Evolutionary conservation across 2,888 invertebrate species (phyloP), one percentile per base, ranked within the genome.

Genomic region (Morpho achilles): DNA sequence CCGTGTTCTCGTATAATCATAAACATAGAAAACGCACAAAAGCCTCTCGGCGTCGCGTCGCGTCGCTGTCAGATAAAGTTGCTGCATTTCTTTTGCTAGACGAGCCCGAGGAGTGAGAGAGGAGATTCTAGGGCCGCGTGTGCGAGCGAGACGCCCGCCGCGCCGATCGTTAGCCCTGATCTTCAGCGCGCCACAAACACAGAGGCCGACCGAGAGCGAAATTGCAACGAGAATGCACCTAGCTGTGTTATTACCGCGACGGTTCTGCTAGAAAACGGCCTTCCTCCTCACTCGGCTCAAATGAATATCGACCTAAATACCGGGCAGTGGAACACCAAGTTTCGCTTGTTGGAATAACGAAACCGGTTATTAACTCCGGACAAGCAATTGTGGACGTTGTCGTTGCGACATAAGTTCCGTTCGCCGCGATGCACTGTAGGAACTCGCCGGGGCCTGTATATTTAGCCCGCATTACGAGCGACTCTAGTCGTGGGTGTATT

Each of bases 161-260:
- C 80, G 82, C 82, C 88, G 88, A 90, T 90, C 89, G 90, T 90
- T 90, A 90, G 90, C 90, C 89, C 88, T 90, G 90, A 90, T 90
- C 90, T 90, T 90, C 90, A 90, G 79, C 88, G 88, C 88, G 89
- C 89, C 86, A 90, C 90, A 90, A 89, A 90, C 90, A 90, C 84
- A 90, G 78, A 90, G 84, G 84, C 88, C 89, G 88, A 89, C 88
- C 87, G 90, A 90, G 90, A 90, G 90, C 87, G 90, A 90, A 89
- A 89, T 89, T 89, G 90, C 90, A 89, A 79, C 84, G 82, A 88
- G 87, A 88, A 89, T 89, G 89, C 89, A 89, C 87, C 89, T 89
- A 89, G 87, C 86, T 86, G 83, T 85, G 87, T 87, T 90, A 89
- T 89, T 88, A 87, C 81, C 79, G 74, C 70, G 75, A 67, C 76